Base-by-base conservation (phyloP, 1,140 invertebrate species). In the Reticulitermes speratus region DNA sequence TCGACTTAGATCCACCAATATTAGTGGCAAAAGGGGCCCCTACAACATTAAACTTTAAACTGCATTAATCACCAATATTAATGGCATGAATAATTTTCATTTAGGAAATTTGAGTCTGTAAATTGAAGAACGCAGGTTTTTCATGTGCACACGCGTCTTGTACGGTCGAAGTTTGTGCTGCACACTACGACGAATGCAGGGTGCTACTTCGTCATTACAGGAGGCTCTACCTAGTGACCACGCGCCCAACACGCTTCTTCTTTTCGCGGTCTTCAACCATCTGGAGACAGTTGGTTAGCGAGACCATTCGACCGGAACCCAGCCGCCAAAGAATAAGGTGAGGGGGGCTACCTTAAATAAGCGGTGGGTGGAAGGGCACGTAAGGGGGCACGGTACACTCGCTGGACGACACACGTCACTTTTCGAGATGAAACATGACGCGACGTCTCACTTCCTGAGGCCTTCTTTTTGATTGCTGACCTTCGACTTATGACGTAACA, bases 251-350 rank as follows among this genome's bases (percentile, higher is more conserved):
- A 85, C 85, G 65, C 59, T 85, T 81, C 85, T 85, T 59, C 14
- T 9, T 44, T 45, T 32, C 44, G 45, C 45, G 83, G 83, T 52
- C 83, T 84, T 84, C 65, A 85, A 30, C 85, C 85, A 85, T 19
- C 85, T 85, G 85, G 85, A 85, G 85, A 85, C 85, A 85, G 85
- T 85, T 85, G 85, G 85, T 65, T 52, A 85, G 85, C 85, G 85
- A 82, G 85, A 52, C 32, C 55, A 25, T 85, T 85, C 32, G 85
- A 82, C 85, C 85, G 85, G 85, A 85, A 85, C 85, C 75, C 21
- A 32, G 45, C 75, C 59, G 65, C 32, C 44, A 38, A 32, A 30
- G 52, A 32, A 25, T 44, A 25, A 85, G 75, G 44, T 48, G 82
- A 44, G 45, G 48, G 48, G 32, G 84, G 59, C 85, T 75, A 38